These are phyloP conservation scores for Leucoptera coffeella DNA, from an alignment of 2,888 invertebrate genomes.

Conservation along the genomic window DNA sequence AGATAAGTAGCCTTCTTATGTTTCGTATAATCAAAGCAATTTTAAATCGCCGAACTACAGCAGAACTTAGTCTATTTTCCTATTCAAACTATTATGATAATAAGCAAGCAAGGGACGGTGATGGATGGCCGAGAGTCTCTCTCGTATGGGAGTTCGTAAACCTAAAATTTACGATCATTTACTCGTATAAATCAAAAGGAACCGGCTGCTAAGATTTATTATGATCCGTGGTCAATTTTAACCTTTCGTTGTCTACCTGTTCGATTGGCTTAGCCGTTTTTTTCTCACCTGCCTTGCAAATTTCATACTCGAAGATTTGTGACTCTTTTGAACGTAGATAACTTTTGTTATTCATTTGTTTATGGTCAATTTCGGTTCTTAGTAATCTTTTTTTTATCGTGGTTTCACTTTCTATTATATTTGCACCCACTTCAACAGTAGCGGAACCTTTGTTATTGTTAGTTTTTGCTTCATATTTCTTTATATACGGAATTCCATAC, in stretches of 20 bases:
- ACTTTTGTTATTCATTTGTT: constrained; percentile 4
- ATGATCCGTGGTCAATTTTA: constrained; percentile 23
- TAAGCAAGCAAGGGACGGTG: constrained; percentile 18
- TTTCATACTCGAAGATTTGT: constrained; percentile 21
- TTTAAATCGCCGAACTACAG: no score
- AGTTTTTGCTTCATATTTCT: no score
- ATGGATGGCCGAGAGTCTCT: constrained; percentile 14
- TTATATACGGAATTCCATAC: no score
- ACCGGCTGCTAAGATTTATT: constrained; percentile 42
- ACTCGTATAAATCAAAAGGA: constrained; percentile 51
- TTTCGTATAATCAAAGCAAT: no score
- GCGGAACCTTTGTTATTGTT: no score
- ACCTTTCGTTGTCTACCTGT: constrained; percentile 14
- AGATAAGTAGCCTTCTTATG: no score
- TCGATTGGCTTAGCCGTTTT: constrained; percentile 14
- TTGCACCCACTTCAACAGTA: no score
- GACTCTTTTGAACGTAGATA: constrained; percentile 16
- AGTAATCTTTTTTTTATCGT: neutral
- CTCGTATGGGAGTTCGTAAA: constrained; percentile 23
- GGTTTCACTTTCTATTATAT: no score
- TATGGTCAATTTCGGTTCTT: constrained; percentile 3
- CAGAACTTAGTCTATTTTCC: no score
- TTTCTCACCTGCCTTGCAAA: constrained; percentile 16
- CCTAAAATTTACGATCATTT: constrained; percentile 52
- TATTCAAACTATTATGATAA: no score